Percentiles rank a stretch among this genome's conserved stretches.
Conservation (phyloP, 64 coral and sea anemone genomes). For the Trachythela sp. region DNA sequence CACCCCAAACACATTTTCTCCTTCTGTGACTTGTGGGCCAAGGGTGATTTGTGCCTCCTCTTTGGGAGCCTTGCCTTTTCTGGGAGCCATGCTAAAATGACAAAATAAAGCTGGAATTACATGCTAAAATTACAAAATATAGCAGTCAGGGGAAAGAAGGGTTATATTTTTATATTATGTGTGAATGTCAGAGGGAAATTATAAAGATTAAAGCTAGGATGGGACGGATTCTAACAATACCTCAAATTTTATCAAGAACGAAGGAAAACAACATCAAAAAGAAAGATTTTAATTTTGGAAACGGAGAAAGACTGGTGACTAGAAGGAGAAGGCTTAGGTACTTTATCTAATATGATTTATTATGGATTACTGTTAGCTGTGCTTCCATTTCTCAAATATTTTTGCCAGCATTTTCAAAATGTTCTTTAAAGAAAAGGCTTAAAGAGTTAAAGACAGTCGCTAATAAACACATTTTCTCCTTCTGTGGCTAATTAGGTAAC, state of each 20-base stretch:
- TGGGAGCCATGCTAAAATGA: conserved; percentile 81
- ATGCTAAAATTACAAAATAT: not conserved
- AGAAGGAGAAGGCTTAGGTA: not conserved
- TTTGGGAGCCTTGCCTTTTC: conserved; percentile 84
- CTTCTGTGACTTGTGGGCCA: conserved; percentile 92
- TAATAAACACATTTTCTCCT: no score
- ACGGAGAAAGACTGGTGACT: not conserved
- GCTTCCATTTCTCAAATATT: not conserved
- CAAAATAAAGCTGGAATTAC: conserved; percentile 37
- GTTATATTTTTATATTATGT: not conserved
- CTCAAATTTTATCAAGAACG: not conserved
- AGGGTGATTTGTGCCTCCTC: conserved; percentile 83
- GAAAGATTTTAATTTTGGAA: not conserved
- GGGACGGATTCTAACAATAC: not conserved
- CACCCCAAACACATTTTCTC: conserved; percentile 92
- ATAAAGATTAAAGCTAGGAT: not conserved
- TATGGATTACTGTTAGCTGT: not conserved
- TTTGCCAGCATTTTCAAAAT: no score
- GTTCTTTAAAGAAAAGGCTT: no score
- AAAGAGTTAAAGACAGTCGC: no score
- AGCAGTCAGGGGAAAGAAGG: not conserved
- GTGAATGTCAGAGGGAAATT: not conserved
- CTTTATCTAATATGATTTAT: not conserved
- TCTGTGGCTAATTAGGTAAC: no score
- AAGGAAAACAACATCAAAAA: conserved; percentile 14